phyloP scores from a whole-genome alignment of 2,797 vertebrate genomes.

The Takifugu ocellatus region DNA sequence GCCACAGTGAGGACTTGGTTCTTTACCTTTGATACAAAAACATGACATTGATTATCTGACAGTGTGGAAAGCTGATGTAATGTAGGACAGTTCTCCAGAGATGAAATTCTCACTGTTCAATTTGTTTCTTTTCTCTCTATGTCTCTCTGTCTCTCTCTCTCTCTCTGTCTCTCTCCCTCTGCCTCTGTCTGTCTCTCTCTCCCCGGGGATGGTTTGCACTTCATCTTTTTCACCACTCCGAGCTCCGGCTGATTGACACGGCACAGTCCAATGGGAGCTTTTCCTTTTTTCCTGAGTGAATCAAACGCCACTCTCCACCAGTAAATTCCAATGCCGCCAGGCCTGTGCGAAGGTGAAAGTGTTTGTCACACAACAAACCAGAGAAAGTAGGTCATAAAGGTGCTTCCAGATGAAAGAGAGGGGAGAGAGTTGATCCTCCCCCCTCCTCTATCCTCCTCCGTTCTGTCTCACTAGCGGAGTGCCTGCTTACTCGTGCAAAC shows the following conservation, averaged over 20 bases:
- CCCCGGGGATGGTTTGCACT: conserved; percentile 16
- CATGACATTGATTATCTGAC: conserved; percentile 47
- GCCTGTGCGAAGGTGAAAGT: conserved; percentile 51
- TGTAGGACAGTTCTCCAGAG: conserved; percentile 11
- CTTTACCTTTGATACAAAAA: conserved; percentile 40
- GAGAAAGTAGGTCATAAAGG: conserved; percentile 73
- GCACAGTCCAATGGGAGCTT: conserved; percentile 45
- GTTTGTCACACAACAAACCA: conserved; percentile 54
- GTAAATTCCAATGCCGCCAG: conserved; percentile 47
- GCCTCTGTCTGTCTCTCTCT: background rate
- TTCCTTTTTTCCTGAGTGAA: conserved; percentile 23
- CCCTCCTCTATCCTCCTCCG: conserved; percentile 15
- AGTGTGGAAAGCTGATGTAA: conserved; percentile 27
- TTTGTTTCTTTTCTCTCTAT: conserved; percentile 20
- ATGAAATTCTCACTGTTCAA: conserved; percentile 27
- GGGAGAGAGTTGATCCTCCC: conserved; percentile 33
- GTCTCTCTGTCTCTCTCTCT: background rate
- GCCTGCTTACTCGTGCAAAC: conserved; percentile 18
- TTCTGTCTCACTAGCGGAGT: conserved; percentile 12
- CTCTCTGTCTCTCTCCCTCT: background rate
- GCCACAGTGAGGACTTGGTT: conserved; percentile 32
- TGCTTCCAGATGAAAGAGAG: conserved; percentile 64
- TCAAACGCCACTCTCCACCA: conserved; percentile 36
- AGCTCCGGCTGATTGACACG: conserved; percentile 46
- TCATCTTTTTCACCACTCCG: conserved; percentile 24